phyloP scores from a whole-genome alignment of 1,140 invertebrate genomes.

The Bicyclus anynana region DNA sequence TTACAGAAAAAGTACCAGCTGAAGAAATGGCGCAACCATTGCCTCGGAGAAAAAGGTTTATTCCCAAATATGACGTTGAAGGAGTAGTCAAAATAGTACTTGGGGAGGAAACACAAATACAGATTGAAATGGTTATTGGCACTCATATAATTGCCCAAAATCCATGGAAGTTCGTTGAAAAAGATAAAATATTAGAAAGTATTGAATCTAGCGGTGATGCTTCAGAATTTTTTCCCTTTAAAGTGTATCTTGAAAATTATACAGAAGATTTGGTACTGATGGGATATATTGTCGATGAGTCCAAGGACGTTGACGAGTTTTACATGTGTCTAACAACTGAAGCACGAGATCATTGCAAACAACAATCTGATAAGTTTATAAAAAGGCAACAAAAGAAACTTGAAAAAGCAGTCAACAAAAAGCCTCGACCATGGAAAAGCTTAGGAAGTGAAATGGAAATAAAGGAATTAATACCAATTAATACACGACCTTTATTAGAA shows the following conservation, averaged over 20 bases:
- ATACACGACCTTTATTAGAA: constrained; percentile 79
- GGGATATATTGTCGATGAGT: constrained; percentile 82
- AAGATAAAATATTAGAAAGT: constrained; percentile 80
- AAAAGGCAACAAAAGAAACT: constrained; percentile 78
- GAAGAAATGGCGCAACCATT: constrained; percentile 42
- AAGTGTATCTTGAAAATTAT: constrained; percentile 73
- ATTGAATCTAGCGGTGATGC: constrained; percentile 67
- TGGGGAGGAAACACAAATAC: constrained; percentile 69
- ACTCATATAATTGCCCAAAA: constrained; percentile 82
- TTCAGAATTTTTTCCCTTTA: constrained; percentile 79
- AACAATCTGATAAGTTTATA: constrained; percentile 74
- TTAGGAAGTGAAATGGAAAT: constrained; percentile 82
- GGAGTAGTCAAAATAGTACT: constrained; percentile 58
- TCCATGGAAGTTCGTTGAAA: constrained; percentile 83
- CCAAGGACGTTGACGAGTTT: constrained; percentile 81
- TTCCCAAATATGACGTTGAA: constrained; percentile 69
- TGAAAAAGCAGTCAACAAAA: constrained; percentile 80
- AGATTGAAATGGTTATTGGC: constrained; percentile 75
- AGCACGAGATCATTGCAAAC: constrained; percentile 76
- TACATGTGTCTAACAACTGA: constrained; percentile 83
- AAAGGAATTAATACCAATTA: constrained; percentile 72
- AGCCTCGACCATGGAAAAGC: constrained; percentile 78
- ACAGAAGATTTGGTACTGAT: constrained; percentile 79
- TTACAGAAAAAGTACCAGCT: constrained; percentile 15
- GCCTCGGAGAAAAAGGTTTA: constrained; percentile 59